Evolutionary conservation across 1,140 invertebrate genomes (phyloP).

Genomic region (Adoxophyes honmai): DNA sequence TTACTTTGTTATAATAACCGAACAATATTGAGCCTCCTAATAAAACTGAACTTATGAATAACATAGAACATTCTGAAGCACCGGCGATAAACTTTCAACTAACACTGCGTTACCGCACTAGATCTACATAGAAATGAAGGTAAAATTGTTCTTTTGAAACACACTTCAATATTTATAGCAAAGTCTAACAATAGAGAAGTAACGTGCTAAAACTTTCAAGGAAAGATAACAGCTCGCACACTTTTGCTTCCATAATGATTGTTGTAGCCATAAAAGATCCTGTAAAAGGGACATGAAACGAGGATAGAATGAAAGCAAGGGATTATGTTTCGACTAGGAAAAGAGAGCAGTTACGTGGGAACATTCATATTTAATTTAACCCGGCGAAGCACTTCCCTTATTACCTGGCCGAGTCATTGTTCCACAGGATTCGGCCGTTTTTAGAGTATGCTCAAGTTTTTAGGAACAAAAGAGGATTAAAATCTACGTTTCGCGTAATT

Average conservation of each 20-base stretch:
- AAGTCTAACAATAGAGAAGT: not conserved
- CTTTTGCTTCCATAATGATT: constrained; percentile 23
- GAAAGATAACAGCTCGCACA: constrained; percentile 4
- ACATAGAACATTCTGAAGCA: too few relatives aligned
- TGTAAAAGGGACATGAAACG: constrained; percentile 35
- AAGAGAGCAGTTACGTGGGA: constrained; percentile 18
- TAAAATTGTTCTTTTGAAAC: too few relatives aligned
- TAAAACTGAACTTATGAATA: too few relatives aligned
- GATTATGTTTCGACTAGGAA: constrained; percentile 31
- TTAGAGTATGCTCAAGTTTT: constrained; percentile 7
- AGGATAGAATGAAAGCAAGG: constrained; percentile 24
- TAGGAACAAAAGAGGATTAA: constrained; percentile 9
- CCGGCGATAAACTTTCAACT: too few relatives aligned
- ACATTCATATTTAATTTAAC: constrained; percentile 44
- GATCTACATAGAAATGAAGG: too few relatives aligned
- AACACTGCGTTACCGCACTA: too few relatives aligned
- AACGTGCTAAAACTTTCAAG: constrained; percentile 6
- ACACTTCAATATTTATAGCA: too few relatives aligned
- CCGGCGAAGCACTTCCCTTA: constrained; percentile 35
- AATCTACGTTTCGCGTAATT: constrained; percentile 9
- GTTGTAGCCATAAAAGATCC: constrained; percentile 30
- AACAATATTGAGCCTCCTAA: too few relatives aligned
- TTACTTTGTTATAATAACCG: too few relatives aligned
- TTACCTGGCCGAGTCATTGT: constrained; percentile 25
- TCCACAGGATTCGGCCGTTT: constrained; percentile 9